A percentile compares a stretch with the other conserved stretches of the same genome.
Conservation (phyloP, 30 jellyfish, hydroid and myxozoan species). For the Aurelia coerulea region DNA sequence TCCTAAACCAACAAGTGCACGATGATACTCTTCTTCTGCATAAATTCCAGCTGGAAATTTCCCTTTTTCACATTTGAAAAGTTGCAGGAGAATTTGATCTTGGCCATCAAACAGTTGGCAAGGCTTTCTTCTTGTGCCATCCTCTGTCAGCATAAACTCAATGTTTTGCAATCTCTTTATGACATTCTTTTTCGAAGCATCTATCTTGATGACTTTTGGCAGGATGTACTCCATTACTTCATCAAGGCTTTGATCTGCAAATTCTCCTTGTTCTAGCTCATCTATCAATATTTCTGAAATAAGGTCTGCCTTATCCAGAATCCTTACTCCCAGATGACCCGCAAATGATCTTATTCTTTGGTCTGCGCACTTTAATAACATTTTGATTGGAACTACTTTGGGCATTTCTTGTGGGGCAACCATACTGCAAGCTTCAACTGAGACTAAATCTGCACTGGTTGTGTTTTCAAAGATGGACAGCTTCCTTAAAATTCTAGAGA, state of each 20-base stretch:
- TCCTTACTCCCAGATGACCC: conserved; percentile 14
- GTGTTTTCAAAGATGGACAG: conserved; percentile 30
- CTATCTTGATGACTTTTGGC: conserved; percentile 6
- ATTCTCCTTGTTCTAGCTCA: conserved; percentile 4
- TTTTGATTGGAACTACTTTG: not conserved
- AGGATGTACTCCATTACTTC: conserved; percentile 11
- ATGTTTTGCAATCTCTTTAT: conserved; percentile 7
- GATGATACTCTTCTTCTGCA: not conserved
- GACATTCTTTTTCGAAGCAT: not conserved
- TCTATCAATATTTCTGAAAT: conserved; percentile 9
- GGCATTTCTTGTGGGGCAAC: conserved; percentile 50
- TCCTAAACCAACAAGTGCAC: conserved; percentile 41
- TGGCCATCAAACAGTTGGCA: conserved; percentile 39
- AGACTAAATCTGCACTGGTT: not conserved
- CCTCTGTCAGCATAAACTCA: conserved; percentile 21
- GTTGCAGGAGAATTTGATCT: not conserved
- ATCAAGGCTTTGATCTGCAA: not conserved
- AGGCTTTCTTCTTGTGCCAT: conserved; percentile 23
- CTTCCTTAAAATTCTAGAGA: not conserved
- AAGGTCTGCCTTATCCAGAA: conserved; percentile 4
- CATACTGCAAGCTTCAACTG: not conserved
- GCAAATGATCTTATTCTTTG: not conserved
- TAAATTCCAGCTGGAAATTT: conserved; percentile 58
- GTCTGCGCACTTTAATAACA: conserved; percentile 3
- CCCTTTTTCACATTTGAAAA: conserved; percentile 36